phyloP scores from a whole-genome alignment of 2,797 vertebrate genomes.

The Schizopygopsis pylzovi region DNA sequence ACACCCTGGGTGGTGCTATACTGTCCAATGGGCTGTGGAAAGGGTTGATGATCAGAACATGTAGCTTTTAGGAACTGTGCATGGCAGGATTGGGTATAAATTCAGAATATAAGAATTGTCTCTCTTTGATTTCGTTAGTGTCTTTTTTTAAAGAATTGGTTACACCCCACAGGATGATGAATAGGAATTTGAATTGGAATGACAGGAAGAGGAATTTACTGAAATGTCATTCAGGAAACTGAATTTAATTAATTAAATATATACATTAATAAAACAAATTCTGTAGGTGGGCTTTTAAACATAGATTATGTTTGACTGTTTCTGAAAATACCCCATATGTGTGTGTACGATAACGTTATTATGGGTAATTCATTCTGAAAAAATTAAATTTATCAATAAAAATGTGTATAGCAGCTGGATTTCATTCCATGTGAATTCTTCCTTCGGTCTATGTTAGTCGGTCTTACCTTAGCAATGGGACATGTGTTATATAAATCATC shows the following conservation, averaged over 20 bases:
- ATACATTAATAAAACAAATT: not conserved
- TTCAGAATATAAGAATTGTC: not conserved
- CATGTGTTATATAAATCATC: not conserved
- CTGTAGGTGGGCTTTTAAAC: not conserved
- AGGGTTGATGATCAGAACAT: not conserved
- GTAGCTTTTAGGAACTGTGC: slow-evolving; percentile 3
- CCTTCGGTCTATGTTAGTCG: not conserved
- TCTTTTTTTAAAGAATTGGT: not conserved
- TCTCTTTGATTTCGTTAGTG: not conserved
- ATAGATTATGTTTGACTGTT: not conserved
- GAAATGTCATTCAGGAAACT: not conserved
- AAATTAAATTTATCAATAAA: not conserved
- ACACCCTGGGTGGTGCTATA: not conserved
- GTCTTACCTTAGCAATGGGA: not conserved
- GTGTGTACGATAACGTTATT: not conserved
- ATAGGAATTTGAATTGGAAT: not conserved
- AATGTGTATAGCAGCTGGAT: not conserved
- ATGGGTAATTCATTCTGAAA: not conserved
- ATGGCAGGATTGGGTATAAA: not conserved
- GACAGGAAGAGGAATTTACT: not conserved
- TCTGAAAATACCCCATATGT: not conserved
- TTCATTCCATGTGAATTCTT: not conserved
- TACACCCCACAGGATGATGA: not conserved
- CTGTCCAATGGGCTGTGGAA: slow-evolving; percentile 8
- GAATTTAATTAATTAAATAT: slow-evolving; percentile 6